These are phyloP conservation scores for Lasioglossum morio DNA, from an alignment of 2,888 invertebrate genomes.

Conservation along the genomic window DNA sequence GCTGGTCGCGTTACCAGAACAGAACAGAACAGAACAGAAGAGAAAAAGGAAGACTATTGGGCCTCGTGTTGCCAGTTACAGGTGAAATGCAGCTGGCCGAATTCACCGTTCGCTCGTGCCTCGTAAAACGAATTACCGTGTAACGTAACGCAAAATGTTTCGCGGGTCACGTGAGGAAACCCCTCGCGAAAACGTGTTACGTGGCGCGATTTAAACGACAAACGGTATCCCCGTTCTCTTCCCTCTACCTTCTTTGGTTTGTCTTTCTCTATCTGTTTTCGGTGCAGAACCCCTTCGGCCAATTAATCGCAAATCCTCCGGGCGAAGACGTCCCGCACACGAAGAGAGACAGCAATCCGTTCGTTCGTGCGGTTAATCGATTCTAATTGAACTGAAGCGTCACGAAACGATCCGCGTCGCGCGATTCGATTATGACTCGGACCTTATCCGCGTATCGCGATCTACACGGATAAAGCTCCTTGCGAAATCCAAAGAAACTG, in stretches of 20 bases:
- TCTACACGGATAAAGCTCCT: background rate
- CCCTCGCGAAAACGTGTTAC: constrained; percentile 16
- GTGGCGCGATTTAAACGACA: constrained; percentile 24
- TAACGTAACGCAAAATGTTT: constrained; percentile 29
- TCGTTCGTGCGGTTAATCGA: constrained; percentile 18
- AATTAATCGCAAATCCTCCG: background rate
- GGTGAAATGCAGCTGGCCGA: constrained; percentile 3
- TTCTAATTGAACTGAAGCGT: constrained; percentile 31
- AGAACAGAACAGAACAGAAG: constrained; percentile 4
- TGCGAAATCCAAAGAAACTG: background rate
- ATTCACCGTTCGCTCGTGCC: background rate
- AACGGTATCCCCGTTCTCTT: background rate
- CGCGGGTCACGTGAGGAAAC: constrained; percentile 11
- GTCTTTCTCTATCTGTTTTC: background rate
- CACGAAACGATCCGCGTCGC: constrained; percentile 19
- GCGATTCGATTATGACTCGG: constrained; percentile 23
- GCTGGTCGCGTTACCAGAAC: constrained; percentile 50
- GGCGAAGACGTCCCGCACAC: background rate
- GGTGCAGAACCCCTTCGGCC: background rate
- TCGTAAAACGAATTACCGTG: background rate
- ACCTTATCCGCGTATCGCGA: background rate
- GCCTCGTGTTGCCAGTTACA: background rate
- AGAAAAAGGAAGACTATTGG: background rate
- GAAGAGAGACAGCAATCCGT: constrained; percentile 8
- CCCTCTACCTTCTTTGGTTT: background rate